Base-by-base conservation (phyloP, 2,888 invertebrate genomes). In the Rapana venosa region DNA sequence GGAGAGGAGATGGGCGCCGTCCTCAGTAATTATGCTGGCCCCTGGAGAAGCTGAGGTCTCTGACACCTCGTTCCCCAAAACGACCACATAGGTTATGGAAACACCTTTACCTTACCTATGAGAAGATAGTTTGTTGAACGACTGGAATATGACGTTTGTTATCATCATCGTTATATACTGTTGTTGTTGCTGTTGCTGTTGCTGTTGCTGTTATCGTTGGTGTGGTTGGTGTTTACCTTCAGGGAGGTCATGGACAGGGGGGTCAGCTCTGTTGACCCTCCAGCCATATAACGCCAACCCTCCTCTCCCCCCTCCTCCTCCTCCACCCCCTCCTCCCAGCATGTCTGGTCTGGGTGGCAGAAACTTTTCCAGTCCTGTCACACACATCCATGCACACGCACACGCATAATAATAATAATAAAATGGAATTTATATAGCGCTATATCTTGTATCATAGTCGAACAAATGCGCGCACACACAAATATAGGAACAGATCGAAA, bases 191-290 rank as follows among this genome's bases (percentile, higher is more conserved):
- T 74, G 74, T n/a, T 74, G 30, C n/a, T 74, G 11, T 11, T n/a
- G 74, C n/a, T 74, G 74, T 74, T 74, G 26, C n/a, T 74, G 74
- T 74, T n/a, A 1, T n/a, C n/a, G 30, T 74, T n/a, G 74, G 5
- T n/a, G n/a, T 74, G 26, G n/a, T 74, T 74, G n/a, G 8, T 8
- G 79, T 79, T 35, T 91, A 94, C 94, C 94, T 90, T 92, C 90
- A 17, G 94, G 94, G 0, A 95, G 92, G 66, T 94, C 94, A 35
- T 94, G 94, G 0, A 94, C 93, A 6, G 94, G 94, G 8, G 94
- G 94, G 15, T 94, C 94, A 2, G 93, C 91, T 47, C 94, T 91
- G n/a, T 93, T 93, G 36, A 92, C 90, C 90, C 93, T 92, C 92
- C 94, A 93, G 0, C 93, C 90, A 13, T 92, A 90, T 87, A 93